Base-by-base conservation (phyloP, 2,113 vertebrate genomes). In the Scalopus aquaticus region DNA sequence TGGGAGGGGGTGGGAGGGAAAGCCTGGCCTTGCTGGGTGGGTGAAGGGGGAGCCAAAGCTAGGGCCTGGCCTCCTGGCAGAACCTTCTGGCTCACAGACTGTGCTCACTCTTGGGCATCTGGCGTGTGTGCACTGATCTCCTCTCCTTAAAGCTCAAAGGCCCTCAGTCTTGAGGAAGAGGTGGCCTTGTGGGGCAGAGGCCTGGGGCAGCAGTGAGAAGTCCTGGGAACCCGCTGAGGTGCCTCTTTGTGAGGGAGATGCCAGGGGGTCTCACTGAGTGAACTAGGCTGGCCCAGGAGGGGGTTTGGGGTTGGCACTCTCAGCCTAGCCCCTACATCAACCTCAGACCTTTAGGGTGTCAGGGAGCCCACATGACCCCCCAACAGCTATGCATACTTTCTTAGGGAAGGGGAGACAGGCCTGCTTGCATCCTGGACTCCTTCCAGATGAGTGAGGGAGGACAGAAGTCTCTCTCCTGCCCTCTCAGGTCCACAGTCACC, bases 1-100 rank as follows among this genome's bases (percentile, higher is more conserved):
- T 92, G 94, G 94, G 84, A 81, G 39, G 79, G 62, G 83, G 89
- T 60, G 20, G 17, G 10, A 35, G 80, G 73, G 64, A 84, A 94
- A 93, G 84, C 60, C 69, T 56, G 11, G 64, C 58, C 44, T 80
- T 46, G 54, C 32, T 46, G 62, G 42, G 30, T 28, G 35, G 58
- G 65, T 3, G 12, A 39, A 6, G 56, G 84, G 35, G 65, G 42
- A 51, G 58, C 72, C 32, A 1, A 26, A 70, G 37, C 37, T 9
- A 1, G 69, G 79, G 58, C 70, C 49, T 79, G 0, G 58, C 49
- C 69, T 91, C 64, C 28, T 78, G 79, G 56, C 4, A 16, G 83
- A 79, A 87, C 44, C 28, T 37, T 62, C 32, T 42, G 62, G 51
- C 84, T 90, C 44, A 51, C 86, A 49, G 92, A 37, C 88, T 26